Evolutionary conservation across 2,888 invertebrate species (phyloP), one percentile per base, ranked within the genome.

Genomic region (Julus scanicus): DNA sequence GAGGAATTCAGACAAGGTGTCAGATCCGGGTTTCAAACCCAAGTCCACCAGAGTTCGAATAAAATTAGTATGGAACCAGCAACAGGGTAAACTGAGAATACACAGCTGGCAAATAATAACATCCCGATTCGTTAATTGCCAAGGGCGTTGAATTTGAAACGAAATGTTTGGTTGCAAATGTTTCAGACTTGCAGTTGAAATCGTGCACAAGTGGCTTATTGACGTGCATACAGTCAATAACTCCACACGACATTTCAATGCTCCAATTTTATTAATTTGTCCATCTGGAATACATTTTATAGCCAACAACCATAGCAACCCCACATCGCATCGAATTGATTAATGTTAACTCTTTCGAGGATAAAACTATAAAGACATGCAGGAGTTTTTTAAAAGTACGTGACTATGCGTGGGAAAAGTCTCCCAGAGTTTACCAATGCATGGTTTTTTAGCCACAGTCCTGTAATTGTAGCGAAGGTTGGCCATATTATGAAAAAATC

Each of bases 271-370:
- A 63, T 63, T 63, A 63, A 63, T 63, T 63, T 6, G n/a, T n/a
- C 57, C 57, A 63, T 63, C 57, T 63, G 57, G 57, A 63, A 63
- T n/a, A 63, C 57, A n/a, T 63, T 63, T 63, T 63, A 63, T 63
- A n/a, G 57, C 57, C 57, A n/a, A 63, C 57, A 63, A 63, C 53
- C 53, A 53, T 53, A 53, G 53, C 53, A 53, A 53, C 53, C 13
- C 13, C 17, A 1, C 9, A 11, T 15, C n/a, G 57, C 57, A n/a
- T 63, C 57, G n/a, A 63, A 63, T n/a, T 63, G 57, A 63, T 63
- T 63, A n/a, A 63, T 6, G 6, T 63, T 6, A 53, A 15, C n/a
- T 6, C n/a, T n/a, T n/a, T 17, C 57, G 17, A 63, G 57, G 6
- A 63, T 5, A 2, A 63, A 63, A 63, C 17, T 63, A 53, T 53